Evolutionary conservation across 2,113 vertebrate species (phyloP).

Genomic region (Myiagra hebetior): DNA sequence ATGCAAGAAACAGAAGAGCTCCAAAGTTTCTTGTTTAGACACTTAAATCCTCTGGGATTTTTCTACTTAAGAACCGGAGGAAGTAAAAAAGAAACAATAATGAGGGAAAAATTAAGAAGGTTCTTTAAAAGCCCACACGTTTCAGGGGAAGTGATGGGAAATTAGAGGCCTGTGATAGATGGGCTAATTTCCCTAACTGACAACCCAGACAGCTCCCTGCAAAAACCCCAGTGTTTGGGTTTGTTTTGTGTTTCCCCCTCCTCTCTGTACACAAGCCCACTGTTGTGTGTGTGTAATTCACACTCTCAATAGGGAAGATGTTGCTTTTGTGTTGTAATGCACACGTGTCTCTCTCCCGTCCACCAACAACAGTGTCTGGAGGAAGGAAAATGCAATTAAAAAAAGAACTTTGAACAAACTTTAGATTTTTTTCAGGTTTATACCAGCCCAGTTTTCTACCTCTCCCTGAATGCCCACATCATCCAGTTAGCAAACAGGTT

Average conservation of each 20-base stretch:
- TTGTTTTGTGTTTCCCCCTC: neutral
- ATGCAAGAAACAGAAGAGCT: neutral
- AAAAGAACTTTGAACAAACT: neutral
- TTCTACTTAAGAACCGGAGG: neutral
- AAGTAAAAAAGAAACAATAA: neutral
- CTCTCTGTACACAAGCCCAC: fast-evolving
- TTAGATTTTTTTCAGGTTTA: neutral
- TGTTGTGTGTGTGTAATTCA: neutral
- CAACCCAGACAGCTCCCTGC: neutral
- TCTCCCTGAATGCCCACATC: neutral
- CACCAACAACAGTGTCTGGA: neutral
- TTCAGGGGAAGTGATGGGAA: conserved; percentile 11
- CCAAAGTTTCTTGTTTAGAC: neutral
- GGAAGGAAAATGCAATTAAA: neutral
- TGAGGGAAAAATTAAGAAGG: neutral
- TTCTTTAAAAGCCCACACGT: conserved; percentile 20
- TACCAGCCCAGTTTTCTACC: neutral
- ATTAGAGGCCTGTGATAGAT: conserved; percentile 1
- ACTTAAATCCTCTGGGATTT: neutral
- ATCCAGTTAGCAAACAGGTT: neutral
- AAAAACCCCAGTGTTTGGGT: neutral
- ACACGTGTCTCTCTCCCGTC: neutral
- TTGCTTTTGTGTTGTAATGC: neutral
- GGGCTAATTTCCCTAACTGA: conserved; percentile 33
- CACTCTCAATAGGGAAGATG: neutral